Percentiles rank a stretch among this genome's conserved stretches.
Evolutionary conservation across 2,888 invertebrate species (phyloP).

Genomic region (Thysanoteuthis rhombus): DNA sequence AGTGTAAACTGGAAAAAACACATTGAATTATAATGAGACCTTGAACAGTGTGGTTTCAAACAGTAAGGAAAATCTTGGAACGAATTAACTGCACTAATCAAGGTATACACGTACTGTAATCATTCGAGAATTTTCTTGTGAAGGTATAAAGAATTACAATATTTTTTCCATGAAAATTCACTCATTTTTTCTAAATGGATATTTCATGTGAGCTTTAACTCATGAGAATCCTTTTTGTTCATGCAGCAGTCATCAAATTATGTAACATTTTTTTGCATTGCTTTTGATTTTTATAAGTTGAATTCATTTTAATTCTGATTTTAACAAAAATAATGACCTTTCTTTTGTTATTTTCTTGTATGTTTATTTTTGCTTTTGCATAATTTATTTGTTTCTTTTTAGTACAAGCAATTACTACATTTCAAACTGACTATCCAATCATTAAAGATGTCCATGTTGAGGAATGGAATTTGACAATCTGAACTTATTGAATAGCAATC

Average conservation of each 20-base stretch:
- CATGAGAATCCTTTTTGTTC: background rate
- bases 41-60: no score
- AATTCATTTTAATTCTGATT: background rate
- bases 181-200: background rate
- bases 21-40: no score
- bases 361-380: background rate
- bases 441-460: background rate
- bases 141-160: background rate
- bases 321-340: background rate
- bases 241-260: background rate
- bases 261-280: background rate
- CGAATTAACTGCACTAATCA: no score
- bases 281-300: background rate
- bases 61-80: no score
- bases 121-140: background rate
- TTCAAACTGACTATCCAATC: background rate
- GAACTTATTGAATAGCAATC: background rate
- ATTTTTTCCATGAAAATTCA: background rate
- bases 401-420: background rate
- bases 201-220: background rate
- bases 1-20: no score
- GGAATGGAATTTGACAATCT: background rate
- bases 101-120: no score
- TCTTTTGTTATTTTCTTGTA: background rate
- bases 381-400: background rate